Evolutionary conservation across 2,888 invertebrate genomes (phyloP).

Genomic region (Trachelus stipa): DNA sequence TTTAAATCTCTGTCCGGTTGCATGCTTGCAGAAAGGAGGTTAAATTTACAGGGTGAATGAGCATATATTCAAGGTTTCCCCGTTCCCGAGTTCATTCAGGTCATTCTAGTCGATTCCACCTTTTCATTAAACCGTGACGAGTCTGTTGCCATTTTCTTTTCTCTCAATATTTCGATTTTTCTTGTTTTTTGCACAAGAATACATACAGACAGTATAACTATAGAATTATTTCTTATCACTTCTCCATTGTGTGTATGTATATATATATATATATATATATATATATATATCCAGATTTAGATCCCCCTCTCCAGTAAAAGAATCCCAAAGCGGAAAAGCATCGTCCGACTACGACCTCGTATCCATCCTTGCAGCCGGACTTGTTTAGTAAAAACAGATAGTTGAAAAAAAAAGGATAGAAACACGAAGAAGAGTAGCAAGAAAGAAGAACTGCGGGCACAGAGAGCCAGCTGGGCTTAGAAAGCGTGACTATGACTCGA

Average conservation of each 20-base stretch:
- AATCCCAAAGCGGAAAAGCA: background rate
- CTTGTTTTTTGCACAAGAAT: background rate
- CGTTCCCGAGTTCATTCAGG: conserved; percentile 14
- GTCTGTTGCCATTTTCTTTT: too few relatives aligned
- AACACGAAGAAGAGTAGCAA: conserved; percentile 3
- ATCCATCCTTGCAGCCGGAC: conserved; percentile 22
- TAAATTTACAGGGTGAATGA: conserved; percentile 30
- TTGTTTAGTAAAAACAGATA: conserved; percentile 3
- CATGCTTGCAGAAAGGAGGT: conserved; percentile 34
- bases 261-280: background rate
- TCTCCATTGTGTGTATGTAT: background rate
- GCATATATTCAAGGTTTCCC: conserved; percentile 28
- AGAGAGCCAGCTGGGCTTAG: conserved; percentile 28
- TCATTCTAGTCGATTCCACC: conserved; percentile 25
- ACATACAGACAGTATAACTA: conserved; percentile 43
- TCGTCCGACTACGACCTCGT: conserved; percentile 14
- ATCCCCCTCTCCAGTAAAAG: background rate
- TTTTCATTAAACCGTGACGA: background rate
- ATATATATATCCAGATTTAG: background rate
- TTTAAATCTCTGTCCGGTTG: conserved; percentile 33
- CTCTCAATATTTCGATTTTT: background rate
- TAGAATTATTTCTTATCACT: conserved; percentile 2
- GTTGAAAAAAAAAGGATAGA: conserved; percentile 1
- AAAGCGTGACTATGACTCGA: conserved; percentile 38
- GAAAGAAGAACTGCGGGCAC: background rate